Conservation (phyloP, 2,113 vertebrate species). For the Calyptomena viridis region DNA sequence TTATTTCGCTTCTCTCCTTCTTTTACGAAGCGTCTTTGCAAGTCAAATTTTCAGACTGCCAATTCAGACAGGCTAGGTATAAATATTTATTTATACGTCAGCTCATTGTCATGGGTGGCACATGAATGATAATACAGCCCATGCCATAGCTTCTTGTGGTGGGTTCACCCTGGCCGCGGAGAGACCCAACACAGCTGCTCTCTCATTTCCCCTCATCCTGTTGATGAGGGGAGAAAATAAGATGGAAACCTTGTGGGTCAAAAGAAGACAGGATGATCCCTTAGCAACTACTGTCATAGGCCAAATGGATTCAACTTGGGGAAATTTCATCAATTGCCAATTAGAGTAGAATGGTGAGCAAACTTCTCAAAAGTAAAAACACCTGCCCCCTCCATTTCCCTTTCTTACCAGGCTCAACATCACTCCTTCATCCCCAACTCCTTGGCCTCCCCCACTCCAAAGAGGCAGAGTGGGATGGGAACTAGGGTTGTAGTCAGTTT, state of each 20-base stretch:
- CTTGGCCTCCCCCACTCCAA: accelerated
- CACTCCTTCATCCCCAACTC: not conserved
- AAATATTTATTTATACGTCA: not conserved
- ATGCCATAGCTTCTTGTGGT: not conserved
- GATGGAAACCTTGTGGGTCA: not conserved
- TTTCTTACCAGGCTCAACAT: not conserved
- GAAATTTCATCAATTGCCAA: not conserved
- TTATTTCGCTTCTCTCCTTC: not conserved
- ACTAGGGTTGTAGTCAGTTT: not conserved
- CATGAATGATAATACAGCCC: accelerated
- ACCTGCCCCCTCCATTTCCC: no score
- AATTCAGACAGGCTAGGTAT: not conserved
- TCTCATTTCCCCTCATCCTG: not conserved
- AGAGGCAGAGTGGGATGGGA: not conserved
- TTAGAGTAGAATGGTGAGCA: not conserved
- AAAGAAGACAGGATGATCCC: not conserved
- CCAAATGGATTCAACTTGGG: not conserved
- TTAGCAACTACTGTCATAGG: not conserved
- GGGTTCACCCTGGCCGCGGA: not conserved
- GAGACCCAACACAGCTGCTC: not conserved
- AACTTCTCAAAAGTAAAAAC: not conserved
- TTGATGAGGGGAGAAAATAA: not conserved
- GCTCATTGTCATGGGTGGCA: not conserved
- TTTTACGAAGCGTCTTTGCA: not conserved
- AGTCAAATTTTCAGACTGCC: not conserved